phyloP scores from a whole-genome alignment of 2,888 invertebrate genomes.

The Sesia bembeciformis region DNA sequence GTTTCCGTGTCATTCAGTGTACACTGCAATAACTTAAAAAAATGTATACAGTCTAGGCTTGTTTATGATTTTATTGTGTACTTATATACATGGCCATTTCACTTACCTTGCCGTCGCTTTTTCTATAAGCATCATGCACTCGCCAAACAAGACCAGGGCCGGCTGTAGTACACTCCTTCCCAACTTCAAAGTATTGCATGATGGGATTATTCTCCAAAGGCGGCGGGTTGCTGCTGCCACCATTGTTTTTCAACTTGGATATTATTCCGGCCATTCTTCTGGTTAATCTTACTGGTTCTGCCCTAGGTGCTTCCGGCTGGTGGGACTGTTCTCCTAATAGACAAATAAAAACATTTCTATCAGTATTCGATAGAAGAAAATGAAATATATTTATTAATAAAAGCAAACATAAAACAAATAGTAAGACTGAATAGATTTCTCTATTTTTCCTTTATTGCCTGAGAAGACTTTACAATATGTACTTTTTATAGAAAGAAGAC shows the following conservation, averaged over 20 bases:
- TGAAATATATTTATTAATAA: too few relatives aligned
- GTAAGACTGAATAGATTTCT: too few relatives aligned
- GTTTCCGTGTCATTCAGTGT: too few relatives aligned
- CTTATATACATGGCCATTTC: not conserved
- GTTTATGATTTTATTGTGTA: not conserved
- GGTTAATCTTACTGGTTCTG: slow-evolving; percentile 14
- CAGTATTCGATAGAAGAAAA: too few relatives aligned
- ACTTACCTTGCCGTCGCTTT: slow-evolving; percentile 91
- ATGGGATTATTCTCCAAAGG: slow-evolving; percentile 84
- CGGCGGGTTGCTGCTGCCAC: slow-evolving; percentile 21
- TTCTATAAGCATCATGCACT: slow-evolving; percentile 91
- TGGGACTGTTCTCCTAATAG: slow-evolving; percentile 1
- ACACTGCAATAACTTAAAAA: too few relatives aligned
- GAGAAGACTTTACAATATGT: too few relatives aligned
- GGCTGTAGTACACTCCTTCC: slow-evolving; percentile 84
- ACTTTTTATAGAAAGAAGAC: too few relatives aligned
- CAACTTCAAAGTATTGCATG: slow-evolving; percentile 89
- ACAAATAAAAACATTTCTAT: too few relatives aligned
- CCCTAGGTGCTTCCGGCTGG: slow-evolving; percentile 14
- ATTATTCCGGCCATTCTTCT: slow-evolving; percentile 41
- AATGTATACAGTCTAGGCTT: not conserved
- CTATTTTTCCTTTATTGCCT: too few relatives aligned
- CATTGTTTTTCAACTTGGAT: slow-evolving; percentile 32
- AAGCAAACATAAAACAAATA: too few relatives aligned
- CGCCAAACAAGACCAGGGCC: slow-evolving; percentile 95